Percentiles rank a stretch among this genome's conserved stretches.
Evolutionary conservation across 2,888 invertebrate genomes (phyloP).

Genomic region (Beris morrisii): DNA sequence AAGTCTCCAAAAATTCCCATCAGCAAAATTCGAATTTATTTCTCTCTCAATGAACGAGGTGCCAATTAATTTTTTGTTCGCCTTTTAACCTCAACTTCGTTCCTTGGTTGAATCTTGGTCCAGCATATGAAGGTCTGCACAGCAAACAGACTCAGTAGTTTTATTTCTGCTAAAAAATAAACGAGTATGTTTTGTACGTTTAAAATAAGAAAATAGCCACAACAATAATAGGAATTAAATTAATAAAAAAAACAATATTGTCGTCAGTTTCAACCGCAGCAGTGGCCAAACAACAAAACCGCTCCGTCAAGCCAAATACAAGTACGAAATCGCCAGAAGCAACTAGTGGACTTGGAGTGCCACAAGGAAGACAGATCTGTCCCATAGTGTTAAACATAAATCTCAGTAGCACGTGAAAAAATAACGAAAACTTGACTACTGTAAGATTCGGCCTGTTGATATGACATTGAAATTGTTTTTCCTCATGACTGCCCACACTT

Average conservation of each 20-base stretch:
- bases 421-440: constrained; percentile 35
- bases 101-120: constrained; percentile 15
- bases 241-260: neutral
- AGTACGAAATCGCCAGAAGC: neutral
- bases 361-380: constrained; percentile 35
- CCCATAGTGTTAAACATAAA: constrained; percentile 38
- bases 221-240: neutral
- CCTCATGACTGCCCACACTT: constrained; percentile 40
- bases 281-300: neutral
- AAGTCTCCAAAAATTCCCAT: too few relatives aligned
- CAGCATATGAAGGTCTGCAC: neutral
- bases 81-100: constrained; percentile 33
- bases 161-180: neutral
- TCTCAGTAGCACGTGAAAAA: constrained; percentile 34
- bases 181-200: neutral
- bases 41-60: constrained; percentile 33
- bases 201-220: neutral
- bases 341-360: constrained; percentile 15
- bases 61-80: constrained; percentile 35
- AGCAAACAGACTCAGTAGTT: too few relatives aligned
- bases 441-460: constrained; percentile 37
- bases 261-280: neutral
- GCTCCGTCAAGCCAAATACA: constrained; percentile 7
- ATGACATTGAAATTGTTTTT: constrained; percentile 39
- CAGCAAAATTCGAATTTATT: too few relatives aligned